These are phyloP conservation scores for Drosophila ogumai DNA, from an alignment of 1,140 invertebrate species.

Conservation along the genomic window DNA sequence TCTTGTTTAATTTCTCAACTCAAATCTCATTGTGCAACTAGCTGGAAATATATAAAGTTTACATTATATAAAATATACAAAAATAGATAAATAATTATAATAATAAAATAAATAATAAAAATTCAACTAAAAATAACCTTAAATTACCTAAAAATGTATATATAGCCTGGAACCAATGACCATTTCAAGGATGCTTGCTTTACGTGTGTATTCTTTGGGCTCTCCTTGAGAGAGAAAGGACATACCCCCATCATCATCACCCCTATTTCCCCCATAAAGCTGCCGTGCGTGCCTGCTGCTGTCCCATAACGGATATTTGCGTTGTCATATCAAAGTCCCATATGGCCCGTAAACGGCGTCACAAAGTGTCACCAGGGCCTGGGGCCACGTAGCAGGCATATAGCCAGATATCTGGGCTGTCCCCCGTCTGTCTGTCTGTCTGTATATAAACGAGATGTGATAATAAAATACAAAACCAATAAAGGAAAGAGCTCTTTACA, in stretches of 20 bases:
- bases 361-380: conserved; percentile 77
- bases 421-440: conserved; percentile 1
- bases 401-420: conserved; percentile 9
- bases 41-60: no score
- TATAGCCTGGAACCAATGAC: conserved; percentile 5
- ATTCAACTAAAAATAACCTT: not conserved
- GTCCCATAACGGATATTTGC: conserved; percentile 82
- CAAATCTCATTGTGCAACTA: no score
- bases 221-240: not conserved
- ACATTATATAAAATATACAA: no score
- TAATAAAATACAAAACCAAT: conserved; percentile 85
- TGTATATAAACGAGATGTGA: conserved; percentile 73
- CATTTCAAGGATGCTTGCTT: conserved; percentile 5
- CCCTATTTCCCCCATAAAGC: not conserved
- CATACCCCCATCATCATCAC: not conserved
- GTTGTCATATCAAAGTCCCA: conserved; percentile 85
- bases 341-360: conserved; percentile 78
- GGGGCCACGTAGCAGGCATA: conserved; percentile 20
- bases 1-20: no score
- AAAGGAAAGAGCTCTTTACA: conserved; percentile 85
- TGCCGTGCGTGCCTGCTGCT: conserved; percentile 70
- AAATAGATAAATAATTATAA: no score
- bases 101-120: not conserved
- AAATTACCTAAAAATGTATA: not conserved
- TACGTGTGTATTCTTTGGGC: not conserved